Percentiles rank a stretch among this genome's conserved stretches.
phyloP scores from a whole-genome alignment of 1,140 invertebrate species.

The Bombus huntii region DNA sequence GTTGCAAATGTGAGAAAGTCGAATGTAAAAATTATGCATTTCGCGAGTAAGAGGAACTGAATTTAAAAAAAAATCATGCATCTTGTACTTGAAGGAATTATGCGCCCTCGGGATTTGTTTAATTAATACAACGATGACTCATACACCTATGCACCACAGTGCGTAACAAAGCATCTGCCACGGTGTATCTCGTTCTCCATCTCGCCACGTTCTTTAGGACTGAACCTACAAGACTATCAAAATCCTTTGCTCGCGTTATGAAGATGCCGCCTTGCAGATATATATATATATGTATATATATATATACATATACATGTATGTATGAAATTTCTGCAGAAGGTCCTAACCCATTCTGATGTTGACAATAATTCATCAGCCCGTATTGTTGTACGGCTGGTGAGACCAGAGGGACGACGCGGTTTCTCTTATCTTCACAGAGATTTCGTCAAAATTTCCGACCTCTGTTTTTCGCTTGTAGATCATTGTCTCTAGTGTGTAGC shows the following conservation, averaged over 20 bases:
- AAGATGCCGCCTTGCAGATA: conserved; percentile 68
- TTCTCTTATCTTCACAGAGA: conserved; percentile 30
- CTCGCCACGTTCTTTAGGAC: conserved; percentile 61
- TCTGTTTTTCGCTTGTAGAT: conserved; percentile 13
- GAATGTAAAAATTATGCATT: background rate
- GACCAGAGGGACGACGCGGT: conserved; percentile 12
- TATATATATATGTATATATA: conserved; percentile 16
- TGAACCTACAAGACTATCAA: conserved; percentile 66
- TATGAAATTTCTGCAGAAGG: conserved; percentile 55
- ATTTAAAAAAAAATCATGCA: background rate
- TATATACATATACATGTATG: conserved; percentile 41
- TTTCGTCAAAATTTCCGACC: conserved; percentile 43
- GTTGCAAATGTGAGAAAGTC: background rate
- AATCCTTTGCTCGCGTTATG: conserved; percentile 64
- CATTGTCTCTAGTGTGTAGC: background rate
- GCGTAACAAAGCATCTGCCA: conserved; percentile 61
- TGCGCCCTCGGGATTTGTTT: conserved; percentile 45
- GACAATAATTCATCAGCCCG: conserved; percentile 54
- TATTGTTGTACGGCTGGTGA: conserved; percentile 40
- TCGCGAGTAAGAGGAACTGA: background rate
- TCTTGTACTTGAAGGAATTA: background rate
- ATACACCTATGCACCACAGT: conserved; percentile 55
- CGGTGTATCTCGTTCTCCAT: conserved; percentile 62
- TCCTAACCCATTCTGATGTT: conserved; percentile 51
- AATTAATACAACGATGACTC: conserved; percentile 65